Base-by-base conservation (phyloP, 1,140 invertebrate species). In the Drosophila micromelanica region DNA sequence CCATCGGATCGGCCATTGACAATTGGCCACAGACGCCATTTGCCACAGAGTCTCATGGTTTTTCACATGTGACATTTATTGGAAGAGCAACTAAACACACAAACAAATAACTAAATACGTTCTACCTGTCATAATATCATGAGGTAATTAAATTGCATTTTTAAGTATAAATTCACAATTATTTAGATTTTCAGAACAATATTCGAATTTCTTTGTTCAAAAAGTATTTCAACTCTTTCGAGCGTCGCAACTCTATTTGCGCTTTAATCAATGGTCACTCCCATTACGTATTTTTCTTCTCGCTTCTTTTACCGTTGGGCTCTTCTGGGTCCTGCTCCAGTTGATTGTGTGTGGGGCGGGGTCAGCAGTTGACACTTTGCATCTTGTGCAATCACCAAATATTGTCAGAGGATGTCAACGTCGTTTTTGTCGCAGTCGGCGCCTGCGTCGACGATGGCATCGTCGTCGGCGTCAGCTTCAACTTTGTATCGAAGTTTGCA, bases 381-480 rank as follows among this genome's bases (percentile, higher is more conserved):
- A 87, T 87, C 84, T 87, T 87, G 84, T 89, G 84, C 84, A 89
- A 87, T 87, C 84, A 89, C 85, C 84, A 89, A 87, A 87, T 87
- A 87, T 89, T 89, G 84, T 90, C 84, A 78, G 65, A 81, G 69
- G 70, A 86, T 80, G 81, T 86, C 81, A 84, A 76, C 80, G 60
- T 84, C 65, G 49, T 76, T 68, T 54, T 54, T 49, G 20, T 20
- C 61, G 40, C 52, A 62, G 59, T 42, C 62, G 48, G 64, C n/a
- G 32, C 13, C 8, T 35, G n/a, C 8, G 59, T 38, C 32, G 15
- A 2, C 57, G 52, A 64, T 59, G 75, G 57, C 67, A 57, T 71
- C 73, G 64, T 13, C 56, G 37, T 32, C 61, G 37, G 32, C 64
- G 56, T 57, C 74, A 76, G 76, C 78, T 78, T 82, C 76, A 89